Evolutionary conservation across 2,113 vertebrate species (phyloP).

Genomic region (Osmerus mordax): DNA sequence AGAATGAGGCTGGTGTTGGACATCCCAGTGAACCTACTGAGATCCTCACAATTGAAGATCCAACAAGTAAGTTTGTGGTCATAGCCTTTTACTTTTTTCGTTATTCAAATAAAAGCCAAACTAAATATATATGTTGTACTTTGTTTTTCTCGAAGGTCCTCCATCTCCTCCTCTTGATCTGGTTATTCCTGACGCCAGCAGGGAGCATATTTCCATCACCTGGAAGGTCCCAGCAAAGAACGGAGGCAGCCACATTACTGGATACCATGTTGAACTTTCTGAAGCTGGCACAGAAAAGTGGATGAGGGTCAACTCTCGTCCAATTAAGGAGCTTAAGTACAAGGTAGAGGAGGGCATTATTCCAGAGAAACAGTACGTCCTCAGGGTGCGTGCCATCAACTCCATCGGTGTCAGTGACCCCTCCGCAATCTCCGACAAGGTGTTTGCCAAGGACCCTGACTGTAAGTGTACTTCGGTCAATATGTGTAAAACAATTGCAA

Average conservation of each 20-base stretch:
- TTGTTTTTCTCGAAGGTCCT: slow-evolving; percentile 69
- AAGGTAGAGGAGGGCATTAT: slow-evolving; percentile 90
- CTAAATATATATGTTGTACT: slow-evolving; percentile 2
- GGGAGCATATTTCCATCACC: slow-evolving; percentile 88
- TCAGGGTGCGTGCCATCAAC: slow-evolving; percentile 94
- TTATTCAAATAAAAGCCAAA: not conserved
- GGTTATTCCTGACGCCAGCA: slow-evolving; percentile 84
- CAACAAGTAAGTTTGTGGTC: slow-evolving; percentile 77
- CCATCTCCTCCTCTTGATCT: slow-evolving; percentile 91
- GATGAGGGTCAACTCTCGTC: slow-evolving; percentile 91
- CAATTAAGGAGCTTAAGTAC: slow-evolving; percentile 89
- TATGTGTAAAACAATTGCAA: not conserved
- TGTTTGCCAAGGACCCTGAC: slow-evolving; percentile 94
- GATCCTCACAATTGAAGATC: slow-evolving; percentile 86
- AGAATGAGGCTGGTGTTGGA: slow-evolving; percentile 96
- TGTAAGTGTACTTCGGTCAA: slow-evolving; percentile 76
- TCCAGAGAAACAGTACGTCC: slow-evolving; percentile 92
- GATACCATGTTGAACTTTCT: slow-evolving; percentile 94
- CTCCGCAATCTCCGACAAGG: slow-evolving; percentile 90
- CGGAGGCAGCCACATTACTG: slow-evolving; percentile 88
- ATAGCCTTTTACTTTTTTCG: not conserved
- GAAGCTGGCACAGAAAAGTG: slow-evolving; percentile 95
- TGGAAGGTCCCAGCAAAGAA: slow-evolving; percentile 94
- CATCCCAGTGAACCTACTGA: slow-evolving; percentile 95
- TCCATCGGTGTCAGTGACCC: slow-evolving; percentile 89